Percentiles rank a stretch among this genome's conserved stretches.
phyloP scores from a whole-genome alignment of 2,888 invertebrate species.

The Drosophila anomalata region DNA sequence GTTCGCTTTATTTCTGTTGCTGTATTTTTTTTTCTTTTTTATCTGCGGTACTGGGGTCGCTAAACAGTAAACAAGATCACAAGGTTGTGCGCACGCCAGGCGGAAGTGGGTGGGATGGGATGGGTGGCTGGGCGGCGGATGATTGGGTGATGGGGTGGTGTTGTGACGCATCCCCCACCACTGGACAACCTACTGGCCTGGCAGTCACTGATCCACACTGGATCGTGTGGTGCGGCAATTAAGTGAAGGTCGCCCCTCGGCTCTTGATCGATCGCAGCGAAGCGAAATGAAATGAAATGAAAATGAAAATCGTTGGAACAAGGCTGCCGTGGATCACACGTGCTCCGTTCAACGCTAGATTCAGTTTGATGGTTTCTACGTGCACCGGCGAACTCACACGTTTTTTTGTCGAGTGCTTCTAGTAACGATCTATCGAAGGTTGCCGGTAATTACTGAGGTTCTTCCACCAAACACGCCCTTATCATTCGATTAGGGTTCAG shows the following conservation, averaged over 20 bases:
- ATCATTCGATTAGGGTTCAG: neutral
- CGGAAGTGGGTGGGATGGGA: constrained; percentile 64
- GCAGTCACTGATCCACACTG: constrained; percentile 26
- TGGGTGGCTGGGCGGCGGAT: neutral
- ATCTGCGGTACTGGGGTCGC: constrained; percentile 63
- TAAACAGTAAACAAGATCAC: constrained; percentile 80
- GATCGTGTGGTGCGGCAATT: constrained; percentile 40
- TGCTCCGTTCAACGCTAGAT: constrained; percentile 56
- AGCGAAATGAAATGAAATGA: constrained; percentile 45
- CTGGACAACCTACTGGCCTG: constrained; percentile 40
- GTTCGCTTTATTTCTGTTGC: constrained; percentile 41
- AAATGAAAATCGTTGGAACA: constrained; percentile 31
- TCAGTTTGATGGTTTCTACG: constrained; percentile 63
- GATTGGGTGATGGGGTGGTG: neutral
- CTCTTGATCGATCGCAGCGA: constrained; percentile 55
- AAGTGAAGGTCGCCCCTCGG: constrained; percentile 62
- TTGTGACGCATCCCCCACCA: constrained; percentile 22
- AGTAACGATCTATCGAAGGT: constrained; percentile 52
- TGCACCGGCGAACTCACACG: constrained; percentile 55
- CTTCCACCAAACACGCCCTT: neutral
- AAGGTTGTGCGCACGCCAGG: constrained; percentile 79
- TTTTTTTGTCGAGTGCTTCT: constrained; percentile 33
- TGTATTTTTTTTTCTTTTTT: constrained; percentile 24
- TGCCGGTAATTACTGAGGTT: constrained; percentile 34
- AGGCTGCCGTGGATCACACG: constrained; percentile 63